phyloP scores from a whole-genome alignment of 2,888 invertebrate genomes.

The Spisula subtruncata region DNA sequence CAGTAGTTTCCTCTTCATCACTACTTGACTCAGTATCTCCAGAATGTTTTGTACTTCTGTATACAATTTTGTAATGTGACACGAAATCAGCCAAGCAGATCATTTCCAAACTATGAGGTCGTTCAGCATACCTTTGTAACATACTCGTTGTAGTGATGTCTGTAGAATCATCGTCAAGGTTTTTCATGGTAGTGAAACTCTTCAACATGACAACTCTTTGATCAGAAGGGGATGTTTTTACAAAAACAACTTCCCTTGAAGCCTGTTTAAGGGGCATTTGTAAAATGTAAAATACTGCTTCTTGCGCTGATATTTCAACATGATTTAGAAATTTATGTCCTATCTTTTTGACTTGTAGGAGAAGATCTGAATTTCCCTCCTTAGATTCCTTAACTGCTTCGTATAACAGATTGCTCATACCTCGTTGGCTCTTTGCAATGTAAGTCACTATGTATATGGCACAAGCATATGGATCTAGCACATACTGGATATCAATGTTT shows the following conservation, averaged over 20 bases:
- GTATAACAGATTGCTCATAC: slow-evolving; percentile 68
- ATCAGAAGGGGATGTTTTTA: slow-evolving; percentile 68
- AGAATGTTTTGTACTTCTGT: slow-evolving; percentile 1
- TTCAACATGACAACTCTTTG: slow-evolving; percentile 63
- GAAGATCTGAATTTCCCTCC: slow-evolving; percentile 58
- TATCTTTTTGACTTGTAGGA: slow-evolving; percentile 63
- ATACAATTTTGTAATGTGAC: slow-evolving; percentile 22
- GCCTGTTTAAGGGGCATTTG: slow-evolving; percentile 67
- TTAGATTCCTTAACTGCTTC: slow-evolving; percentile 65
- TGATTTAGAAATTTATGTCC: slow-evolving; percentile 70
- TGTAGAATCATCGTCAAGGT: slow-evolving; percentile 60
- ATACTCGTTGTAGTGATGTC: slow-evolving; percentile 59
- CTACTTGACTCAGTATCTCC: slow-evolving; percentile 16
- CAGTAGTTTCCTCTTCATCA: slow-evolving; percentile 49
- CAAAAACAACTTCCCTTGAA: slow-evolving; percentile 67
- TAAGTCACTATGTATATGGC: slow-evolving; percentile 71
- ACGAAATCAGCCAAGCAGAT: slow-evolving; percentile 57
- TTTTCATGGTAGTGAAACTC: slow-evolving; percentile 33
- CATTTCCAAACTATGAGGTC: slow-evolving; percentile 55
- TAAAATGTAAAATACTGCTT: slow-evolving; percentile 67
- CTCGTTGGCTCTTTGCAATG: slow-evolving; percentile 69
- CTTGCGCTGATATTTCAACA: slow-evolving; percentile 44
- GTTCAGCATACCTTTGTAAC: slow-evolving; percentile 49
- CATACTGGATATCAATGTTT: slow-evolving; percentile 66
- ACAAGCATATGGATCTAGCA: slow-evolving; percentile 60